Evolutionary conservation across 2,888 invertebrate species (phyloP), one percentile per base, ranked within the genome.

Genomic region (Sylvicola cinctus): DNA sequence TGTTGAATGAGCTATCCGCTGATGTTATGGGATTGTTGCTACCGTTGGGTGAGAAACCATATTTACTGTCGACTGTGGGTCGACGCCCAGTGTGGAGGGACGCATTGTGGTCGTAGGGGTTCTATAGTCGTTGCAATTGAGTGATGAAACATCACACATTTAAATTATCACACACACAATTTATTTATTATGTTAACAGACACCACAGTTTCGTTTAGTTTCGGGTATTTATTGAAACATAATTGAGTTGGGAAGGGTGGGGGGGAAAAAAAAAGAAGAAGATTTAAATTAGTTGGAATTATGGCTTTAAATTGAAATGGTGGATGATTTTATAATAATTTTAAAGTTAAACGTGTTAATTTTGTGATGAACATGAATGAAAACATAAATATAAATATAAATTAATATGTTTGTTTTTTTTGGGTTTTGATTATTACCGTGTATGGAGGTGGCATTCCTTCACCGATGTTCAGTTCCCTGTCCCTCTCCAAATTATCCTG

Each of bases 371-470:
- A 26, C 16, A 25, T 30, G n/a, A 29, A 29, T 30, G 6, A 30
- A 13, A 3, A 14, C 3, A 15, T n/a, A 28, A 12, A 12, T n/a
- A 13, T 6, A 28, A 28, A 8, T 25, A 25, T 25, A 25, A 25
- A 25, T 10, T 25, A 8, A 7, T 10, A 25, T 8, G 10, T 8
- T 10, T 10, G 10, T 25, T 25, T 28, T 20, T 20, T 20, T 4
- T 6, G 4, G 20, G 8, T 45, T 27, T 39, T 43, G 39, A 62
- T 59, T 67, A 66, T 62, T 66, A 76, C 76, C 64, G 83, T 77
- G 55, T 90, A 88, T 43, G 85, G 85, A 38, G 88, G 88, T 41
- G 90, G 80, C 44, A 70, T 63, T 51, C 64, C 66, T 49, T 58
- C 59, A 54, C 55, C 58, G 63, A 68, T 62, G n/a, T 32, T 61